Percentiles rank a stretch among this genome's conserved stretches.
Evolutionary conservation across 2,888 invertebrate species (phyloP).

Genomic region (Platycnemis pennipes): DNA sequence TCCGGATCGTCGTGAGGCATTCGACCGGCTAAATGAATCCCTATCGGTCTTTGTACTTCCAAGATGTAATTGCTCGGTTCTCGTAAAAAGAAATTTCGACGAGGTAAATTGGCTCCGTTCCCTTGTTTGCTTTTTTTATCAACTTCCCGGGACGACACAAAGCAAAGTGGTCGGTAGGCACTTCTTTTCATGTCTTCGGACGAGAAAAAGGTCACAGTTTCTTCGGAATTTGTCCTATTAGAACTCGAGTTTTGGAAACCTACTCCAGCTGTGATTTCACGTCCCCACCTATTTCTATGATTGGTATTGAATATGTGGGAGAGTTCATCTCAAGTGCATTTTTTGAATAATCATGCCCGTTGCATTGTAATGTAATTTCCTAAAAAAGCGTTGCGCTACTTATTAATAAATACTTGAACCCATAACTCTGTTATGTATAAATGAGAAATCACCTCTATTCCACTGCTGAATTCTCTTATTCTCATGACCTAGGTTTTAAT

Average conservation of each 20-base stretch:
- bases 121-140: not conserved
- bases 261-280: not conserved
- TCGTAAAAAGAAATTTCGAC: conserved; percentile 12
- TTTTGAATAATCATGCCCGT: not conserved
- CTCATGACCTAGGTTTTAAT: no score
- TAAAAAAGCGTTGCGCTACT: no score
- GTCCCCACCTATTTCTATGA: not conserved
- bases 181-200: not conserved
- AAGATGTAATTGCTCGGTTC: conserved; percentile 22
- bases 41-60: not conserved
- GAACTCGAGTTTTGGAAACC: not conserved
- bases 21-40: conserved; percentile 21
- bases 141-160: not conserved
- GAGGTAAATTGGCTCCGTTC: conserved; percentile 12
- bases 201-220: not conserved
- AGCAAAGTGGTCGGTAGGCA: not conserved
- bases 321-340: not conserved
- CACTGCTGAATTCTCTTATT: no score
- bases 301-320: not conserved
- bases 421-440: no score
- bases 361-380: no score
- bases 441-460: no score
- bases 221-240: not conserved
- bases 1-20: conserved; percentile 11
- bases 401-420: no score